Evolutionary conservation across 2,888 invertebrate species (phyloP), one percentile per base, ranked within the genome.

Genomic region (Lasioglossum lativentre): DNA sequence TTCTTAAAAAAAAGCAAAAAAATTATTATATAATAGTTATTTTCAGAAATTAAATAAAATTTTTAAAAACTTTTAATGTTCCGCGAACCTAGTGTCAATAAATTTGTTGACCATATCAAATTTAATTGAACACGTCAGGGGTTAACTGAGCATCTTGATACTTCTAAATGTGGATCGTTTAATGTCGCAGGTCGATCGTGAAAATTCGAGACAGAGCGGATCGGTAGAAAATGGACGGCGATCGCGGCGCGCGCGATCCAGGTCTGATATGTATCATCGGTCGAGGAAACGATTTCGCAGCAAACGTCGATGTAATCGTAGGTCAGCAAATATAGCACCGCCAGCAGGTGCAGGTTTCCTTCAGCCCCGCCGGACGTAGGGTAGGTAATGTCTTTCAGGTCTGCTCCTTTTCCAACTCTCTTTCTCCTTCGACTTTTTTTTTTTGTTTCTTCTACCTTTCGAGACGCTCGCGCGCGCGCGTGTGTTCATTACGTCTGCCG

Each of bases 261-360:
- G 34, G 23, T n/a, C 34, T 27, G 38, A 40, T 75, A 10, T 59
- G 42, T 86, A 89, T 90, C 86, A 38, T 88, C 84, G 42, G 14
- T 38, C 45, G 78, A 83, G 83, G 85, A 87, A 90, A 86, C 85
- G 80, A 90, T 90, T 85, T 74, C 16, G 16, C 52, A 70, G 68
- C 83, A 77, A 84, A 80, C 70, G 75, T 83, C 88, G 90, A 90
- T 90, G 88, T 86, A 89, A 90, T 90, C 90, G 90, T 88, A 90
- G 90, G 86, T 89, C 88, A 88, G 84, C 88, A 81, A 89, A 86
- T 78, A 83, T 75, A 83, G 70, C 80, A 75, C 63, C 73, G 74
- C 77, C 75, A 85, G 90, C 90, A 90, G 90, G 90, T 90, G 90
- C 88, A 74, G 38, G 86, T 80, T 84, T 82, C 80, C 82, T 88